These are phyloP conservation scores for Daboia siamensis DNA, from an alignment of 2,113 vertebrate genomes.

Conservation along the genomic window DNA sequence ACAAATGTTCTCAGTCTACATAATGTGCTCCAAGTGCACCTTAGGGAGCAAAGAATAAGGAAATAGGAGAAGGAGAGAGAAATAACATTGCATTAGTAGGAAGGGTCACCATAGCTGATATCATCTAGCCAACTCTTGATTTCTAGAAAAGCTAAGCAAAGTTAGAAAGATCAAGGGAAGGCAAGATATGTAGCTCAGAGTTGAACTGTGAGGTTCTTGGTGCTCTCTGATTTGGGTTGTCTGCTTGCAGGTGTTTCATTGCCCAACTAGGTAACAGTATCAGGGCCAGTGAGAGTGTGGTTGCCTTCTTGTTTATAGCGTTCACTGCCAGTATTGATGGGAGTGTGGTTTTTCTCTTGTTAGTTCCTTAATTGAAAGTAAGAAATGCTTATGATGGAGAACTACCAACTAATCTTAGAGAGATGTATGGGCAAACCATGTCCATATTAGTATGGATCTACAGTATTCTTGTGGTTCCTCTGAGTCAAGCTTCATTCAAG, in stretches of 20 bases:
- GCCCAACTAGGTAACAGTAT: neutral
- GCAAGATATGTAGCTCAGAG: neutral
- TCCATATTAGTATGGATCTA: neutral
- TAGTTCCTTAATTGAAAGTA: neutral
- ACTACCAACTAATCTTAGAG: neutral
- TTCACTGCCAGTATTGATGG: neutral
- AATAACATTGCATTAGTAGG: too few relatives aligned
- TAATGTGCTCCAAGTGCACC: neutral
- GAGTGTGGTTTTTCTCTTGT: neutral
- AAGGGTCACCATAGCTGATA: neutral
- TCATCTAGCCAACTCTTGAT: neutral
- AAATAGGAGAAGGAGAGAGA: neutral
- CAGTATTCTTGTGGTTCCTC: neutral
- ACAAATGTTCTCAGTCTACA: neutral
- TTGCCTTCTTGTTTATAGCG: neutral
- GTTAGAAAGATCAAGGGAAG: neutral
- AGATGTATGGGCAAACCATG: neutral
- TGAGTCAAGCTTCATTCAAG: neutral
- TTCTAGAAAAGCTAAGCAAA: neutral
- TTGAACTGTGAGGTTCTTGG: neutral
- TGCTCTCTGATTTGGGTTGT: neutral
- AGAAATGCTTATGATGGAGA: neutral
- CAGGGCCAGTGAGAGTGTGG: neutral
- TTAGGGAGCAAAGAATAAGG: neutral
- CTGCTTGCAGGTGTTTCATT: neutral